These are phyloP conservation scores for Calliopum simillimum DNA, from an alignment of 2,888 invertebrate genomes.

Conservation along the genomic window DNA sequence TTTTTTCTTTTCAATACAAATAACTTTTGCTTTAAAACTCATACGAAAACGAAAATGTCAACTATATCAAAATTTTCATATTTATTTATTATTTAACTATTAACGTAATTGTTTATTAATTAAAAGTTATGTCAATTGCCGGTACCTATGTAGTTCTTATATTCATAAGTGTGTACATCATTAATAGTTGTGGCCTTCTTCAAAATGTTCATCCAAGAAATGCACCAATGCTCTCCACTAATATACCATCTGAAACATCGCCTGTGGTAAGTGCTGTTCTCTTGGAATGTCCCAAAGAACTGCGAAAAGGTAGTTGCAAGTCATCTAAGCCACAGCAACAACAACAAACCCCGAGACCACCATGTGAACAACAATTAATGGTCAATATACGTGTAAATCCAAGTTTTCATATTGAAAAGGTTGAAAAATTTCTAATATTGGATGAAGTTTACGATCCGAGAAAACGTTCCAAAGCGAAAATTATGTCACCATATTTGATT, in stretches of 20 bases:
- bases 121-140: slow-evolving; percentile 36
- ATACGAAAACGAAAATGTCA: slow-evolving; percentile 26
- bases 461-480: slow-evolving; percentile 48
- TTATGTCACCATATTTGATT: slow-evolving; percentile 56
- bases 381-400: slow-evolving; percentile 52
- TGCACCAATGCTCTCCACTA: neutral
- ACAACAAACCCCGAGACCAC: slow-evolving; percentile 1
- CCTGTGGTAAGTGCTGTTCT: slow-evolving; percentile 51
- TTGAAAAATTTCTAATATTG: slow-evolving; percentile 51
- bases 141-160: slow-evolving; percentile 28
- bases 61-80: slow-evolving; percentile 17
- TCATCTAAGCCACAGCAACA: neutral
- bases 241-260: slow-evolving; percentile 19
- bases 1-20: neutral
- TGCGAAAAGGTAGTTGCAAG: neutral
- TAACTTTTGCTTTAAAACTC: slow-evolving; percentile 5
- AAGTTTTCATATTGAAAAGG: slow-evolving; percentile 45
- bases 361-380: slow-evolving; percentile 51
- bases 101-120: slow-evolving; percentile 31
- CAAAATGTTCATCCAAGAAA: slow-evolving; percentile 14
- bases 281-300: slow-evolving; percentile 47
- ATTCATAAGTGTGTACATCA: slow-evolving; percentile 24
- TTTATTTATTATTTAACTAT: neutral
- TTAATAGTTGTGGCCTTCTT: slow-evolving; percentile 14
- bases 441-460: slow-evolving; percentile 54